These are phyloP conservation scores for Heloderma charlesbogerti DNA, from an alignment of 2,113 vertebrate species.

Conservation along the genomic window DNA sequence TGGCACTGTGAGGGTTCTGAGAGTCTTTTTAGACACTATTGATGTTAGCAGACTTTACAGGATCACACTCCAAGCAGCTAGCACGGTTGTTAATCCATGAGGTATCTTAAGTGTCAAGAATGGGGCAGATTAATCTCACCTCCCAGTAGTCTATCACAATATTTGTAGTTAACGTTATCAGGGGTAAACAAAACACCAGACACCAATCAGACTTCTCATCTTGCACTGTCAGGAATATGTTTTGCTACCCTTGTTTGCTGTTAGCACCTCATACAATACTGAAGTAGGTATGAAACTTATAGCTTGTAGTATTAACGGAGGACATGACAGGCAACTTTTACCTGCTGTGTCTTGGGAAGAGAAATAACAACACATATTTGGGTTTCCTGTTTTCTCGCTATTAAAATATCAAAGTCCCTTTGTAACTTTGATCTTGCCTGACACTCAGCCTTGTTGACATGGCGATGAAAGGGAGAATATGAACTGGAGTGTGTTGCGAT, in stretches of 20 bases:
- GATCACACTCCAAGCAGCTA: background rate
- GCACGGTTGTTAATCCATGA: slow-evolving; percentile 38
- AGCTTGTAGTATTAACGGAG: slow-evolving; percentile 13
- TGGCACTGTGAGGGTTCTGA: background rate
- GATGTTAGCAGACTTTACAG: slow-evolving; percentile 44
- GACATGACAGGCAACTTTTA: slow-evolving; percentile 24
- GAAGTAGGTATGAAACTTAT: background rate
- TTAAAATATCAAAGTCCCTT: slow-evolving; percentile 26
- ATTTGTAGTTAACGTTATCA: slow-evolving; percentile 43
- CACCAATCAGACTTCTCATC: slow-evolving; percentile 37
- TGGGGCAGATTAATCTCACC: slow-evolving; percentile 57
- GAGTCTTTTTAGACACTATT: background rate
- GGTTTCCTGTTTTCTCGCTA: slow-evolving; percentile 24
- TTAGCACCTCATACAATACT: slow-evolving; percentile 4
- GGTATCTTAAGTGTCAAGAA: slow-evolving; percentile 47
- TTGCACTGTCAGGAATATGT: slow-evolving; percentile 10
- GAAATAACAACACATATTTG: background rate
- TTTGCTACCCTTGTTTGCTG: slow-evolving; percentile 24
- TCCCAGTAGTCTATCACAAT: slow-evolving; percentile 39
- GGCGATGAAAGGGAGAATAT: background rate
- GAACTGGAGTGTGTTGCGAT: slow-evolving; percentile 20
- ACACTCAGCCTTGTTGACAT: background rate
- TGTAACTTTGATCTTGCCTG: slow-evolving; percentile 30
- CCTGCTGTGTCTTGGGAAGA: slow-evolving; percentile 28
- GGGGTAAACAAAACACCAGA: slow-evolving; percentile 25